A percentile compares a stretch with the other conserved stretches of the same genome.
Conservation (phyloP, 2,113 vertebrate species). For the Engraulis encrasicolus region DNA sequence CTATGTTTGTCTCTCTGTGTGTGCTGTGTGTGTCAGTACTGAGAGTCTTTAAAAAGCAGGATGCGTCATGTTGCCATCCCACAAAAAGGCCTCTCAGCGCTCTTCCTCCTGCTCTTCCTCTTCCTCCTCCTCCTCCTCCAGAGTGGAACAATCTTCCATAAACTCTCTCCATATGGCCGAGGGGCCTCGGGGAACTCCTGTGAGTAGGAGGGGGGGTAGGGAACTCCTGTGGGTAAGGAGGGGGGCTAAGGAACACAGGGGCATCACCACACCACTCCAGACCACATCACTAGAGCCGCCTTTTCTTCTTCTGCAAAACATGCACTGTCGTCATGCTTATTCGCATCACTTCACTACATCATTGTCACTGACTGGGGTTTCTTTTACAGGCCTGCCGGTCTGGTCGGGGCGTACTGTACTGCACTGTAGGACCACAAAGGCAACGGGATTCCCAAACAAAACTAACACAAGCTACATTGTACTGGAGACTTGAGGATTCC, state of each 20-base stretch:
- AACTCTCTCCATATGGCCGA: constrained; percentile 1
- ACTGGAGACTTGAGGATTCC: too few relatives aligned
- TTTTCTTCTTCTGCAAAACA: background rate
- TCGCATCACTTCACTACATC: too few relatives aligned
- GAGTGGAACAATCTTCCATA: constrained; percentile 12
- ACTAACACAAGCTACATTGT: too few relatives aligned
- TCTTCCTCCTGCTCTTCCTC: background rate
- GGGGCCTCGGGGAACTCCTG: background rate
- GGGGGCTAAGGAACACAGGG: too few relatives aligned
- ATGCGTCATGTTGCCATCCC: background rate
- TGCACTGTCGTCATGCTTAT: too few relatives aligned
- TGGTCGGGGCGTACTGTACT: too few relatives aligned
- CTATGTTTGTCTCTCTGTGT: background rate
- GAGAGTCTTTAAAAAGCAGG: background rate
- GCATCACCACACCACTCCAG: background rate
- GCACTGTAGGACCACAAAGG: too few relatives aligned
- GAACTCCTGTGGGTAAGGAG: background rate
- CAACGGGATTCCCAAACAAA: too few relatives aligned
- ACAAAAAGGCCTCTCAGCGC: background rate
- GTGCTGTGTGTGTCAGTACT: background rate
- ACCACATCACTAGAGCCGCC: background rate
- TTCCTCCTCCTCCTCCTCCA: background rate
- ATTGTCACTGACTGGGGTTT: too few relatives aligned
- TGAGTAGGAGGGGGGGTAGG: background rate
- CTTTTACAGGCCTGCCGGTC: too few relatives aligned